Evolutionary conservation across 2,797 vertebrate genomes (phyloP).

Genomic region (Erethizon dorsatum): DNA sequence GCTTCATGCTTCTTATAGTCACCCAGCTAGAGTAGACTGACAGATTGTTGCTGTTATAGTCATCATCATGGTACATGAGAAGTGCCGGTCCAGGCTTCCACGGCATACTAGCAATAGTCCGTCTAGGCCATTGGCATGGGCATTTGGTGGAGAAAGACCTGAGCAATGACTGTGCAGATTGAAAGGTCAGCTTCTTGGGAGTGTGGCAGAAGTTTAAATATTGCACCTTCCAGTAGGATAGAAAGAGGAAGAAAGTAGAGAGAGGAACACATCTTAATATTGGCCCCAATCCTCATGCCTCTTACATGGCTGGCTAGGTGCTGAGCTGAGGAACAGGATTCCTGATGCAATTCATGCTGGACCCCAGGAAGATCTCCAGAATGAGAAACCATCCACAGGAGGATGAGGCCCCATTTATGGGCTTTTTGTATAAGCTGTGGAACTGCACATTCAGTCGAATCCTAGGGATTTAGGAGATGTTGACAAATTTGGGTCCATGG

Average conservation of each 20-base stretch:
- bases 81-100: neutral
- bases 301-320: neutral
- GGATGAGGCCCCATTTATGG: neutral
- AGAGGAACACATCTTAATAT: neutral
- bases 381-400: neutral
- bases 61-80: neutral
- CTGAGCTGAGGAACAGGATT: neutral
- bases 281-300: neutral
- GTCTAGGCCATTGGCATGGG: neutral
- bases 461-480: neutral
- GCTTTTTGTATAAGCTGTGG: neutral
- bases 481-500: neutral
- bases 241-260: neutral
- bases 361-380: neutral
- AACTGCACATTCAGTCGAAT: neutral
- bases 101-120: neutral
- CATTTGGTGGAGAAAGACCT: neutral
- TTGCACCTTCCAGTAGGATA: neutral
- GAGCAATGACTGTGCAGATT: neutral
- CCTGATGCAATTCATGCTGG: neutral
- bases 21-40: neutral
- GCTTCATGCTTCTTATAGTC: neutral
- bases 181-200: neutral
- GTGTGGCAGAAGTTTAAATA: constrained; percentile 36
- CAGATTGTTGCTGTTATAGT: neutral